Evolutionary conservation across 2,888 invertebrate genomes (phyloP), one percentile per base, ranked within the genome.

Genomic region (Agrotis exclamationis): DNA sequence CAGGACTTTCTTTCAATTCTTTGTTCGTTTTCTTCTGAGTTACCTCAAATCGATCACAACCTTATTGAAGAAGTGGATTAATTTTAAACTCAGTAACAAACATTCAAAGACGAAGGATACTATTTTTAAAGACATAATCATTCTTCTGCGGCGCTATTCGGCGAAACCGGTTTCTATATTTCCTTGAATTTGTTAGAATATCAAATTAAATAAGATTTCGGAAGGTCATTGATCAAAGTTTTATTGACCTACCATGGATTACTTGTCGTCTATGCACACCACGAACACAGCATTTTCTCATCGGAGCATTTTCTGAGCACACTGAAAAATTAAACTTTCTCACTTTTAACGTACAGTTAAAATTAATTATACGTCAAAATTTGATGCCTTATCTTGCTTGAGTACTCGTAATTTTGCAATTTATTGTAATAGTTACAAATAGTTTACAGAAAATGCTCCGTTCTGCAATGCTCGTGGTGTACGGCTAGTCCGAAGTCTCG

Each of bases 171-270:
- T 76, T 76, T 62, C 9, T 1, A 51, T 53, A 63, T 76, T 60
- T 67, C 63, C 53, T 70, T 66, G 53, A 54, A 58, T 79, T 53
- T 22, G 16, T 70, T 50, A 39, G 20, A 70, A 48, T 22, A 62
- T 22, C 18, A 48, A 28, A 54, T 47, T 54, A 13, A 56, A 63
- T 68, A 64, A 39, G 7, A 51, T 59, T 62, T 64, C n/a, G 39
- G 60, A 71, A 80, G 84, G 78, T 58, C 64, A 22, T 72, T 60
- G 56, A 58, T 33, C 54, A 28, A 16, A 64, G 39, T 58, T 72
- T 62, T 59, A 24, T 45, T 48, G 18, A 72, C 44, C 54, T 33
- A 54, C 9, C 51, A 53, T 18, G 57, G 39, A 45, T 63, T 57
- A 60, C 54, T 51, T 50, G 53, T 65, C 50, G 9, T 11, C 39